Base-by-base conservation (phyloP, 2,888 invertebrate genomes). In the Abrostola triplasia region DNA sequence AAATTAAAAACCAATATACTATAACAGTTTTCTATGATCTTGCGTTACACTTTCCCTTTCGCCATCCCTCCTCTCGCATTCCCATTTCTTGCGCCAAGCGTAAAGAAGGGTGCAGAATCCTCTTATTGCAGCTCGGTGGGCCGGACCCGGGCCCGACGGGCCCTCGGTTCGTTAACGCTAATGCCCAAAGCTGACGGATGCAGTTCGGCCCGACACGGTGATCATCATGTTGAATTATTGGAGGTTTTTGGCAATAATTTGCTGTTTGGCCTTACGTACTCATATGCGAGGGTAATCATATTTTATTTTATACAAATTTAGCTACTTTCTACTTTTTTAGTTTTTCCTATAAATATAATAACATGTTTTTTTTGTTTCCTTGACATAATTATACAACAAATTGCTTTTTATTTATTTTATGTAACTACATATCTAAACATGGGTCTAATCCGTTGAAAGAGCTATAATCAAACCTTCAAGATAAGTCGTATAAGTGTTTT, bases 71-170 rank as follows among this genome's bases (percentile, higher is more conserved):
- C 65, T 50, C 62, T 53, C 59, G 38, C 80, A 41, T 66, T 76
- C 13, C 4, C 9, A 44, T 44, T 13, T 24, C 44, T 84, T 80
- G 74, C n/a, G 40, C 87, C 85, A 68, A 49, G 47, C 71, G 48
- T 60, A 73, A 77, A 79, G 88, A 88, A 92, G 93, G 93, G 92
- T 90, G 90, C 89, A 89, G 86, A 92, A 94, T 93, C 93, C 92
- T 93, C 93, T 94, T 93, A 94, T 91, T 93, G 94, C 94, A 93
- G 92, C 78, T 90, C 92, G 92, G 82, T 93, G 93, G 90, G 84
- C 89, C 84, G 87, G 68, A 66, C 74, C 77, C 83, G 81, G 83
- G 79, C 84, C 78, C 75, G 60, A 53, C 73, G 70, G 59, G 67
- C 87, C 89, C 85, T 83, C 84, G 90, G 84, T 90, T 92, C 93